Conservation (phyloP, 2,797 vertebrate genomes). For the Champsocephalus esox region DNA sequence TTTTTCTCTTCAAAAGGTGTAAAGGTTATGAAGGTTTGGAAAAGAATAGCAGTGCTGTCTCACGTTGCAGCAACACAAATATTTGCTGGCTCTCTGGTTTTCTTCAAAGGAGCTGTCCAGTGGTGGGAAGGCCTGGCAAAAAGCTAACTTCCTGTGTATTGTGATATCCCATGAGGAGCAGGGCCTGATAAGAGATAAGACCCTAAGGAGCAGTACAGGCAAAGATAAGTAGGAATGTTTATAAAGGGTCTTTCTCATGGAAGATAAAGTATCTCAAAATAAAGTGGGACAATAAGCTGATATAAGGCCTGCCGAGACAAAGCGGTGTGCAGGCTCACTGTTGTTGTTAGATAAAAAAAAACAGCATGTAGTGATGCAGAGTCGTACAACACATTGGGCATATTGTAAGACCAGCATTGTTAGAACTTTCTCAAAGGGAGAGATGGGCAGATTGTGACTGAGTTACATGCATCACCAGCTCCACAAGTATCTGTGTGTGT, state of each 20-base stretch:
- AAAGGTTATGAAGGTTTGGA: conserved; percentile 26
- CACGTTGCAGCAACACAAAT: conserved; percentile 54
- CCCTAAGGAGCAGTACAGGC: conserved; percentile 51
- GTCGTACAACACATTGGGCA: conserved; percentile 20
- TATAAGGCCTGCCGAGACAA: conserved; percentile 60
- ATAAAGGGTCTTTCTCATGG: conserved; percentile 64
- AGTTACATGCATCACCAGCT: conserved; percentile 26
- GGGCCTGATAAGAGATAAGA: conserved; percentile 73
- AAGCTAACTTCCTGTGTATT: conserved; percentile 72
- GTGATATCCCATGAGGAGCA: conserved; percentile 61
- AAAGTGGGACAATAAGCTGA: conserved; percentile 63
- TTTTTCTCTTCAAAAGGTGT: conserved; percentile 35
- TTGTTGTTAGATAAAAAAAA: conserved; percentile 44
- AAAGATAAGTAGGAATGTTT: conserved; percentile 77
- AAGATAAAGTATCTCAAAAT: conserved; percentile 69
- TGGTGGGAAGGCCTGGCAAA: conserved; percentile 53
- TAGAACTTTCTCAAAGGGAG: conserved; percentile 46
- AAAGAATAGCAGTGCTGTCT: conserved; percentile 45
- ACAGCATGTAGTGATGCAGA: conserved; percentile 10
- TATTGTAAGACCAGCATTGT: conserved; percentile 44
- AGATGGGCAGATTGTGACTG: conserved; percentile 53
- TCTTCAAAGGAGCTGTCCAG: conserved; percentile 64
- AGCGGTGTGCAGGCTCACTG: conserved; percentile 45
- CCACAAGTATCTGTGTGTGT: conserved; percentile 31
- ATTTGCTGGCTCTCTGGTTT: conserved; percentile 60